Percentiles rank a stretch among this genome's conserved stretches.
Conservation (phyloP, 2,113 vertebrate species). For the Nanorana parkeri region DNA sequence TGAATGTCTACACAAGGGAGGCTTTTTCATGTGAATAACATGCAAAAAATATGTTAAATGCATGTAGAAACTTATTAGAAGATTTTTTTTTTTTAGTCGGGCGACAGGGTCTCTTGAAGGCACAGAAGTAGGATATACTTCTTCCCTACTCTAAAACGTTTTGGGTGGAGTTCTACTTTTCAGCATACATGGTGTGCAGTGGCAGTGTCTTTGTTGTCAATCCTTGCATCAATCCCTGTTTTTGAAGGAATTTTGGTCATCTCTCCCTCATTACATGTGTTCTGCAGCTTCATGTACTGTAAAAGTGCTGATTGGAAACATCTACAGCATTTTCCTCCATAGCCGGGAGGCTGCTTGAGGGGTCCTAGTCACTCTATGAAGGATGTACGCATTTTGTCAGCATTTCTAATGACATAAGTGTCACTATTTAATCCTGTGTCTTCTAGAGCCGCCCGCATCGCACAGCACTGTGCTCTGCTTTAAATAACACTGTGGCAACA, state of each 20-base stretch:
- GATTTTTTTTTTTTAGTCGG: too few species aligned
- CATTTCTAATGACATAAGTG: neutral
- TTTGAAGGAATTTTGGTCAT: neutral
- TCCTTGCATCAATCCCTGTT: neutral
- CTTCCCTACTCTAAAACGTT: too few species aligned
- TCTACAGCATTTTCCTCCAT: constrained; percentile 21
- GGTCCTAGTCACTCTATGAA: constrained; percentile 30
- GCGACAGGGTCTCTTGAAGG: too few species aligned
- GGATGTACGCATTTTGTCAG: constrained; percentile 26
- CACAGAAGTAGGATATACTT: too few species aligned
- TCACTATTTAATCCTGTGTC: constrained; percentile 33
- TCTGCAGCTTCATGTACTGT: neutral
- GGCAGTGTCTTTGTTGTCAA: too few species aligned
- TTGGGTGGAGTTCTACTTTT: too few species aligned
- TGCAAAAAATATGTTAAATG: too few species aligned
- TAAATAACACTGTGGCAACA: neutral
- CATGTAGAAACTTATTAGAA: too few species aligned
- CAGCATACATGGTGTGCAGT: too few species aligned
- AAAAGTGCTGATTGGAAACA: constrained; percentile 25
- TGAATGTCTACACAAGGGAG: too few species aligned
- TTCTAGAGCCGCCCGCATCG: neutral
- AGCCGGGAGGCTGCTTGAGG: constrained; percentile 10
- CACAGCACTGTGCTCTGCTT: neutral
- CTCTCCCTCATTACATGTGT: neutral
- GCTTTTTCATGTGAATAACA: too few species aligned